A percentile compares a stretch with the other conserved stretches of the same genome.
Conservation (phyloP, 2,888 invertebrate genomes). For the Rhagophthalmus giganteus region DNA sequence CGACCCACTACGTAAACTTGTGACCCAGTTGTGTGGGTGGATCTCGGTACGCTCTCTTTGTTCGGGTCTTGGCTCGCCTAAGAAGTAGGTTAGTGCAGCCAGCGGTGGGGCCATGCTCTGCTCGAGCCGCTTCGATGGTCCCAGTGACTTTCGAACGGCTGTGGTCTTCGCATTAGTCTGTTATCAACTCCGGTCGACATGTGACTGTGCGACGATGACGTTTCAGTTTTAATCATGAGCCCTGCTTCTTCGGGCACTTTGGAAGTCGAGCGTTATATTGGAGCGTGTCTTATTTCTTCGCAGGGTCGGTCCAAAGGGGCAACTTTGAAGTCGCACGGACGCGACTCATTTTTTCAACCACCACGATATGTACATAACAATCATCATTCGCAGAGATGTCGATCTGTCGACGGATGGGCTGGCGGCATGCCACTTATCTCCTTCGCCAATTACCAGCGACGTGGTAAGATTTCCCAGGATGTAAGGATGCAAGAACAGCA, state of each 20-base stretch:
- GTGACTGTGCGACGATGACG: slow-evolving; percentile 41
- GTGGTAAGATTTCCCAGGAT: slow-evolving; percentile 12
- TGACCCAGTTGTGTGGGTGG: slow-evolving; percentile 56
- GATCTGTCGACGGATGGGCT: slow-evolving; percentile 70
- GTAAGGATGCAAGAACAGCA: slow-evolving; percentile 37
- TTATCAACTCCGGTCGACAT: slow-evolving; percentile 50
- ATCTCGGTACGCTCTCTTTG: slow-evolving; percentile 46
- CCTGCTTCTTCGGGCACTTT: slow-evolving; percentile 67
- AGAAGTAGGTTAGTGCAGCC: slow-evolving; percentile 55
- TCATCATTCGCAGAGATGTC: slow-evolving; percentile 43
- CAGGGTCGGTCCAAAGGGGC: slow-evolving; percentile 54
- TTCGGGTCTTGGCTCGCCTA: slow-evolving; percentile 33
- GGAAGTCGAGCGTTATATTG: slow-evolving; percentile 67
- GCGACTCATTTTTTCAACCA: slow-evolving; percentile 42
- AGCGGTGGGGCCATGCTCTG: slow-evolving; percentile 48
- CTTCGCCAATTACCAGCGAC: slow-evolving; percentile 61
- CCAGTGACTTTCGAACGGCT: slow-evolving; percentile 33
- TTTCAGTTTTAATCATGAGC: slow-evolving; percentile 63
- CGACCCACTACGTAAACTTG: slow-evolving; percentile 39
- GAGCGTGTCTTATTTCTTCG: slow-evolving; percentile 63
- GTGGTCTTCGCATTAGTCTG: slow-evolving; percentile 32
- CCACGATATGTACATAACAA: slow-evolving; percentile 51
- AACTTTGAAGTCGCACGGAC: slow-evolving; percentile 17
- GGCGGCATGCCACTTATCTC: slow-evolving; percentile 78
- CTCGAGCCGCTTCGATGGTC: slow-evolving; percentile 41